Evolutionary conservation across 2,888 invertebrate species (phyloP), one percentile per base, ranked within the genome.

Genomic region (Drosophila picticornis): DNA sequence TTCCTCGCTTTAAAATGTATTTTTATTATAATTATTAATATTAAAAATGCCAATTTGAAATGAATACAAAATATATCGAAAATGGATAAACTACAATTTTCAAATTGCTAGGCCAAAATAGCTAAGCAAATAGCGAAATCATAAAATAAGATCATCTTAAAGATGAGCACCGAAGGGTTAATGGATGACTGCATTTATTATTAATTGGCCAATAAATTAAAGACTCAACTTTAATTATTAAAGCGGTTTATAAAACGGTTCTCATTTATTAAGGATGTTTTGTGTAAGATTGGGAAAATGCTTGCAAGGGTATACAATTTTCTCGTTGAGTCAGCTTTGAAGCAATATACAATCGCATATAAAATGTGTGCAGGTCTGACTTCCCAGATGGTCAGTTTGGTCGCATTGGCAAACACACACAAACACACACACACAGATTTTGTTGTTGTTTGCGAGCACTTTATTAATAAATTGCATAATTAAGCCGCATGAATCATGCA

Each of bases 381-480:
- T 50, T 38, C 51, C 43, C 60, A 61, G 67, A 59, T 69, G 64
- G 60, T 55, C 50, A 38, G 50, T 16, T 72, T 50, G 61, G 57
- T 55, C 46, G 11, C 38, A 13, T 68, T 48, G 27, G 25, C 53
- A 53, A 32, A 38, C 38, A 19, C n/a, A 40, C n/a, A 0, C 9
- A 4, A 9, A 10, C 10, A n/a, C n/a, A 40, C 10, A n/a, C 7
- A 36, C 7, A 3, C 0, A 38, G 4, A 32, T 32, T 11, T 32
- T 32, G 32, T 32, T 32, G 11, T 32, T 32, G 53, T 27, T 55
- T 55, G 52, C 34, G 51, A 25, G 43, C 51, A 40, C 74, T 85
- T 87, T 80, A 88, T 87, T 88, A 87, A 83, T 88, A 88, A 87
- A 84, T 84, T 83, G 83, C 86, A 85, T 88, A 87, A 88, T 83